Base-by-base conservation (phyloP, 2,113 vertebrate genomes). In the Gymnarchus niloticus region DNA sequence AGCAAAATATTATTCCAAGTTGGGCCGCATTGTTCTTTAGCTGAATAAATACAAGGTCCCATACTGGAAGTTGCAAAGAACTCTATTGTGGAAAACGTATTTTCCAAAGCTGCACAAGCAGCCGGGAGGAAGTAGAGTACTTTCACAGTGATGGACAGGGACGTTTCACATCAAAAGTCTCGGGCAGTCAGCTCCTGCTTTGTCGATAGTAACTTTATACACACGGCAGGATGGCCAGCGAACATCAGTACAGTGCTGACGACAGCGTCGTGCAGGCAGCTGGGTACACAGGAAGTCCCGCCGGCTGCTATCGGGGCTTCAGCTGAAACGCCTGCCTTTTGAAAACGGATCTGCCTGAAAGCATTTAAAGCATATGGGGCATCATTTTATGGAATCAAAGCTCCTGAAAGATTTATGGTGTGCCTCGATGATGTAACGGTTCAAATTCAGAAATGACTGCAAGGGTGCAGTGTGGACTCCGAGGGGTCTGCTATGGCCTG, bases 201-300 rank as follows among this genome's bases (percentile, higher is more conserved):
- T 21, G 83, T 84, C 83, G 51, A 84, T 49, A 84, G 84, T 85
- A 85, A 85, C 49, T 44, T 56, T 73, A 85, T 85, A 85, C 49
- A 33, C 9, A 77, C 7, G 41, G 61, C 48, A 69, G 83, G 25
- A 41, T 7, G 1, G 61, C 21, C 12, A 25, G 84, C 23, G 65
- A 56, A 37, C 48, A 44, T 10, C 5, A 3, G 6, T 9, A 49
- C 84, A 56, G 49, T 56, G 65, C 33, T 85, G 84, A 85, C 49
- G 25, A 3, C 41, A 65, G 41, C 56, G 48, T 54, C 48, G 5
- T 19, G 17, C 80, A 33, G 80, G 54, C 25, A 6, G 25, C 49
- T 14, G 48, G 12, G 19, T 2, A 54, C n/a, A 17, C 80, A 14
- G 80, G n/a, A 28, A 54, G 80, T 10, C 49, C 17, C 1, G 51